A percentile compares a stretch with the other conserved stretches of the same genome.
Evolutionary conservation across 2,888 invertebrate species (phyloP).

Genomic region (Xylophagus ater): DNA sequence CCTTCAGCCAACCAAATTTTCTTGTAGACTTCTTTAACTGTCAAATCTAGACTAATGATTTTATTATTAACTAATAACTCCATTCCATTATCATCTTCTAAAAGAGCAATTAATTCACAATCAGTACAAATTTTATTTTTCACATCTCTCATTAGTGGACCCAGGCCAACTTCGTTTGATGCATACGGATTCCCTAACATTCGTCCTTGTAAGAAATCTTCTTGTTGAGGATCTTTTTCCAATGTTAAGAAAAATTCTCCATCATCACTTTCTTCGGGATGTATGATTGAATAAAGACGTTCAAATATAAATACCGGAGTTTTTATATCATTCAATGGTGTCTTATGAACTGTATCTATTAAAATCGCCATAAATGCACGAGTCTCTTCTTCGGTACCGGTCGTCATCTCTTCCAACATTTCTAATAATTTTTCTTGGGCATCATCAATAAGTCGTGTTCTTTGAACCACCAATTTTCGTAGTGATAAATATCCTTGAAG

Average conservation of each 20-base stretch:
- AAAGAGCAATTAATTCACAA: slow-evolving; percentile 92
- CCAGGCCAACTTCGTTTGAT: slow-evolving; percentile 84
- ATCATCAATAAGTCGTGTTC: slow-evolving; percentile 90
- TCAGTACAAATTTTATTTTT: slow-evolving; percentile 98
- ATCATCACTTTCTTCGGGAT: slow-evolving; percentile 93
- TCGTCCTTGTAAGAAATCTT: slow-evolving; percentile 90
- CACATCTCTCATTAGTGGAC: slow-evolving; percentile 95
- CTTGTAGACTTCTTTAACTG: slow-evolving; percentile 83
- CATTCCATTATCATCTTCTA: slow-evolving; percentile 99
- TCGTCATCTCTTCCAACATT: slow-evolving; percentile 90
- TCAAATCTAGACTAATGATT: slow-evolving; percentile 92
- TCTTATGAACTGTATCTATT: slow-evolving; percentile 88
- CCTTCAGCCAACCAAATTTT: slow-evolving; percentile 80
- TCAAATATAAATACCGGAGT: slow-evolving; percentile 98
- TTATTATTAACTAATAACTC: slow-evolving; percentile 94
- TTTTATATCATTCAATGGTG: slow-evolving; percentile 80
- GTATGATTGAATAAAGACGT: slow-evolving; percentile 90
- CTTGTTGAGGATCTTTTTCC: slow-evolving; percentile 97
- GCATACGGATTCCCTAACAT: slow-evolving; percentile 99
- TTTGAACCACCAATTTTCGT: slow-evolving; percentile 81
- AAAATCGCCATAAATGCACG: slow-evolving; percentile 96
- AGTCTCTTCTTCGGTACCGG: slow-evolving; percentile 89
- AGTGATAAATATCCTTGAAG: slow-evolving; percentile 88
- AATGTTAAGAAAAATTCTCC: slow-evolving; percentile 93
- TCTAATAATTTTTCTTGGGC: slow-evolving; percentile 91